These are phyloP conservation scores for Dasypus novemcinctus DNA, from an alignment of 2,113 vertebrate genomes.

Conservation along the genomic window DNA sequence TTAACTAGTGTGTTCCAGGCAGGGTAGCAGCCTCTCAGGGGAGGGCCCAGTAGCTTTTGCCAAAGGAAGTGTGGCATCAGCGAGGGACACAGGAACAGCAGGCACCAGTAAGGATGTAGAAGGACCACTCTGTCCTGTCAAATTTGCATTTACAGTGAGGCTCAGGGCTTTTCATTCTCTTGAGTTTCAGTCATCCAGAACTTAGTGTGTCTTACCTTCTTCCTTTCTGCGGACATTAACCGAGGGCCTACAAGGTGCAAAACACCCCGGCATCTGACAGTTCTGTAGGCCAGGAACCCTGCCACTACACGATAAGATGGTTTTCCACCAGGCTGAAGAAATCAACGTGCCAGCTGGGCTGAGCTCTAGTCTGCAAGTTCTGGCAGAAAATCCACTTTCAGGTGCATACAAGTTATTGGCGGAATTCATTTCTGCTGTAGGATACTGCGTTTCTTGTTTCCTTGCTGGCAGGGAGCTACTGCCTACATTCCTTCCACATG, in stretches of 20 bases:
- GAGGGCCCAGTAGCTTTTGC: neutral
- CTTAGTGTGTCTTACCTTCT: neutral
- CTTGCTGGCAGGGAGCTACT: no score
- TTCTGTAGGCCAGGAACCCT: no score
- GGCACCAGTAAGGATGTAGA: neutral
- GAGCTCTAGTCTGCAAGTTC: no score
- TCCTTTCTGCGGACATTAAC: neutral
- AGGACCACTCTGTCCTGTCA: neutral
- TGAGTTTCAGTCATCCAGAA: neutral
- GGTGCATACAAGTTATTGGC: no score
- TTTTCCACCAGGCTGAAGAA: no score
- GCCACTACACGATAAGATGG: no score
- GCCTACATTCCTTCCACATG: no score
- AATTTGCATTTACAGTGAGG: neutral
- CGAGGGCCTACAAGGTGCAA: neutral
- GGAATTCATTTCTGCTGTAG: no score
- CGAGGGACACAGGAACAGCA: neutral
- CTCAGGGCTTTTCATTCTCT: neutral
- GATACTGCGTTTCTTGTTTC: no score
- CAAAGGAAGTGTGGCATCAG: neutral
- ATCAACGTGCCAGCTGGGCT: no score
- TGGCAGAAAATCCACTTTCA: no score
- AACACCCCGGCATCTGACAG: no score
- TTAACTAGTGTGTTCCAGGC: neutral
- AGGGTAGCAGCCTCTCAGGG: neutral